Evolutionary conservation across 2,888 invertebrate species (phyloP).

Genomic region (Penaeus monodon): DNA sequence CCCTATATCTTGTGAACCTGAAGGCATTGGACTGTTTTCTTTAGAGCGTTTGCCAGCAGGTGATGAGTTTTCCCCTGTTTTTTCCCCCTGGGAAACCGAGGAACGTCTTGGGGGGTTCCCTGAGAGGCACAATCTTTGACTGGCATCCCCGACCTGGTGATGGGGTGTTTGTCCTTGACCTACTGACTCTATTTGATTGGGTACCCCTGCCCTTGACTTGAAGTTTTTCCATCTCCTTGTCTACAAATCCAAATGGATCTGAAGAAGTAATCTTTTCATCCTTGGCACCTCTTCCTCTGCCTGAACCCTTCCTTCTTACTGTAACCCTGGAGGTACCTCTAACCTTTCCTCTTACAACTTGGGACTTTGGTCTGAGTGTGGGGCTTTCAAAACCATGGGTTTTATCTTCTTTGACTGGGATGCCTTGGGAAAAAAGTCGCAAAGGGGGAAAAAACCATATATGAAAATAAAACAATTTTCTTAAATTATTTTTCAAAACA

Average conservation of each 20-base stretch:
- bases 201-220: conserved; percentile 33
- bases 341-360: background rate
- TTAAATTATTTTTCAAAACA: too few species aligned
- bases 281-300: conserved; percentile 3
- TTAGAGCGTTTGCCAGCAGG: conserved; percentile 3
- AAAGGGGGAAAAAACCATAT: background rate
- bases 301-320: conserved; percentile 3
- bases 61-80: conserved; percentile 15
- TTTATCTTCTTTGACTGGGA: background rate
- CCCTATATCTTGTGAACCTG: background rate
- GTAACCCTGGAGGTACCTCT: background rate
- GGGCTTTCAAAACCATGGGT: conserved; percentile 45
- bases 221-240: conserved; percentile 55
- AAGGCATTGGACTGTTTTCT: conserved; percentile 1
- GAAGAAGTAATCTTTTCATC: conserved; percentile 27
- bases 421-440: conserved; percentile 36
- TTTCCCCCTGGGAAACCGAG: conserved; percentile 27
- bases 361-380: background rate
- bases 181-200: background rate
- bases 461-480: too few species aligned
- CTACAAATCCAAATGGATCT: conserved; percentile 51
- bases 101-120: conserved; percentile 25
- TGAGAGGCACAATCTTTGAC: conserved; percentile 12
- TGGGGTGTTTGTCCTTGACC: conserved; percentile 42
- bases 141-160: conserved; percentile 12